Evolutionary conservation across 2,888 invertebrate genomes (phyloP).

Genomic region (Ophraella communa): DNA sequence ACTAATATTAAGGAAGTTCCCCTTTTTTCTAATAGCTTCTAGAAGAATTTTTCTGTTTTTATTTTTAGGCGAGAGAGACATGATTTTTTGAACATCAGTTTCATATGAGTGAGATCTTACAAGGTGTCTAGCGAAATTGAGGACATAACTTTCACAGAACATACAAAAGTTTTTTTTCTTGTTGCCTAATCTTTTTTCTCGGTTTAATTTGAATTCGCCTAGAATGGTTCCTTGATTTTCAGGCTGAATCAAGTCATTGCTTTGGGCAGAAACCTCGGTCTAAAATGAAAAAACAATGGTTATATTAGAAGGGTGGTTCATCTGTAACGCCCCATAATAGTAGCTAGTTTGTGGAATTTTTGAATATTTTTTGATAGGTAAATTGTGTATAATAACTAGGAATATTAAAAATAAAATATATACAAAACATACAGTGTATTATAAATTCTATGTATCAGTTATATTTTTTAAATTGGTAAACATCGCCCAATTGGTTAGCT

Average conservation of each 20-base stretch:
- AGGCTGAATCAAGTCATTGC: neutral
- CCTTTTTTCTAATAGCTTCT: conserved; percentile 29
- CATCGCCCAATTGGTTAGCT: no score
- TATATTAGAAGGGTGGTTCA: neutral
- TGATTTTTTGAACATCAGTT: conserved; percentile 1
- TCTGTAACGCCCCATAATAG: neutral
- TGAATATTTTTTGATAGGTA: no score
- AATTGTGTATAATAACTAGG: no score
- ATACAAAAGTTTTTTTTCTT: neutral
- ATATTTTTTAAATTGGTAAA: no score
- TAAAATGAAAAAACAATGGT: neutral
- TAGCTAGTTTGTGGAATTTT: no score
- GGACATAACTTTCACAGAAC: conserved; percentile 4
- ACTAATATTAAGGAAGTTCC: conserved; percentile 33
- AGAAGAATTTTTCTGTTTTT: neutral
- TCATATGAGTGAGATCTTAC: neutral
- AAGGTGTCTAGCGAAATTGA: conserved; percentile 1
- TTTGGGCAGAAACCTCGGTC: no score
- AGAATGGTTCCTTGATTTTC: conserved; percentile 1
- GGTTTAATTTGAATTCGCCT: neutral
- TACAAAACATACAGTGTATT: no score
- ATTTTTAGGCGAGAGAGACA: neutral
- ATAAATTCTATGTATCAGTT: no score
- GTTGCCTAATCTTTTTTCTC: neutral
- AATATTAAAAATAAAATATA: no score